Percentiles rank a stretch among this genome's conserved stretches.
These are phyloP conservation scores for Strigamia crassipes DNA, from an alignment of 2,888 invertebrate species.

Conservation along the genomic window DNA sequence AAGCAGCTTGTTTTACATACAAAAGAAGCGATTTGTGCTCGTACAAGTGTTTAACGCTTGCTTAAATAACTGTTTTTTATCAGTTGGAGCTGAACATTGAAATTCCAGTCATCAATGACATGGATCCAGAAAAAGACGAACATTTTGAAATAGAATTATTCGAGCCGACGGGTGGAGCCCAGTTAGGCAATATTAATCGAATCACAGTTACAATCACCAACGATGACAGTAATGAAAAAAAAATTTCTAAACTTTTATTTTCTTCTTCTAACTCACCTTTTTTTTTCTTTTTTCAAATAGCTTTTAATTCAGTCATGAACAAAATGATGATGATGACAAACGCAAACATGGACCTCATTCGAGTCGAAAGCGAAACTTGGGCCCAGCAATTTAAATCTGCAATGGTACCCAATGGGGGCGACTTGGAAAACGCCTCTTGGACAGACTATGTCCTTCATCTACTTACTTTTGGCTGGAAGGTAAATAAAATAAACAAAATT, in stretches of 20 bases:
- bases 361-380: conserved; percentile 64
- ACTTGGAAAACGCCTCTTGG: conserved; percentile 63
- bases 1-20: too few relatives aligned
- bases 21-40: too few relatives aligned
- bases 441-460: conserved; percentile 66
- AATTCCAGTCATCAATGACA: conserved; percentile 65
- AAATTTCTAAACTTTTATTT: background rate
- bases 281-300: conserved; percentile 58
- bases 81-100: conserved; percentile 63
- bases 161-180: conserved; percentile 61
- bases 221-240: conserved; percentile 60
- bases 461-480: conserved; percentile 66
- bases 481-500: conserved; percentile 51
- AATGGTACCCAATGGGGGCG: conserved; percentile 66
- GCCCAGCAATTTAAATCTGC: conserved; percentile 64
- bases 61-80: conserved; percentile 35
- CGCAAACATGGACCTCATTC: conserved; percentile 63
- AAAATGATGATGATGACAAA: conserved; percentile 64
- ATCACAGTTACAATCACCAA: conserved; percentile 64
- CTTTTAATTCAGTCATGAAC: conserved; percentile 64
- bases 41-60: too few relatives aligned
- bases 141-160: conserved; percentile 65
- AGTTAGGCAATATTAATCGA: conserved; percentile 60
- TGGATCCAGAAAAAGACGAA: conserved; percentile 66
- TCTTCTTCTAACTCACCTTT: background rate